Conservation (phyloP, 2,888 invertebrate genomes). For the Miltochrista miniata region DNA sequence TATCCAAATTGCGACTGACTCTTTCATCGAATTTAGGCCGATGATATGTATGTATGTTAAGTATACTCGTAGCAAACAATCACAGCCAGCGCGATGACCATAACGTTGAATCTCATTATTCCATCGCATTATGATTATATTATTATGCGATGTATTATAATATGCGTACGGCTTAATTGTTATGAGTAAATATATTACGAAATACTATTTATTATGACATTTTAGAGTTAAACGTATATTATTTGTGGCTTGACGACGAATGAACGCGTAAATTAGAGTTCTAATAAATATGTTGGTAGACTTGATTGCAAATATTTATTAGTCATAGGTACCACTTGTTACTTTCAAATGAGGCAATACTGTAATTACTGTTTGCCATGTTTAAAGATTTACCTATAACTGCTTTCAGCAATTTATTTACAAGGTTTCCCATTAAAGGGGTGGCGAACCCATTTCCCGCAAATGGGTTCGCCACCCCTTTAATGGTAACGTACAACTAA, state of each 20-base stretch:
- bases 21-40: no score
- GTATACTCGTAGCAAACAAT: not conserved
- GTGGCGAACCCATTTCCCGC: no score
- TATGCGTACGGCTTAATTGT: not conserved
- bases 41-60: not conserved
- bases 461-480: no score
- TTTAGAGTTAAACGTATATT: not conserved
- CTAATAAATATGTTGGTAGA: not conserved
- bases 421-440: no score
- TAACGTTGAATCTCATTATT: not conserved
- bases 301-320: no score
- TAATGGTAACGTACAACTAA: no score
- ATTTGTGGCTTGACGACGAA: not conserved
- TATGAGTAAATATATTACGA: not conserved
- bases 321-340: no score
- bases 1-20: no score
- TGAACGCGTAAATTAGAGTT: not conserved
- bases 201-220: conserved; percentile 1
- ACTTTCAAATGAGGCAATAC: no score
- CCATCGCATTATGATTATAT: not conserved
- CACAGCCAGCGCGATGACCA: not conserved
- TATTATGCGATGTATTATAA: not conserved
- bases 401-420: no score
- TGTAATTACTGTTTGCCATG: no score
- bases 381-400: no score